Evolutionary conservation across 2,113 vertebrate species (phyloP).

Genomic region (Chaenocephalus aceratus): DNA sequence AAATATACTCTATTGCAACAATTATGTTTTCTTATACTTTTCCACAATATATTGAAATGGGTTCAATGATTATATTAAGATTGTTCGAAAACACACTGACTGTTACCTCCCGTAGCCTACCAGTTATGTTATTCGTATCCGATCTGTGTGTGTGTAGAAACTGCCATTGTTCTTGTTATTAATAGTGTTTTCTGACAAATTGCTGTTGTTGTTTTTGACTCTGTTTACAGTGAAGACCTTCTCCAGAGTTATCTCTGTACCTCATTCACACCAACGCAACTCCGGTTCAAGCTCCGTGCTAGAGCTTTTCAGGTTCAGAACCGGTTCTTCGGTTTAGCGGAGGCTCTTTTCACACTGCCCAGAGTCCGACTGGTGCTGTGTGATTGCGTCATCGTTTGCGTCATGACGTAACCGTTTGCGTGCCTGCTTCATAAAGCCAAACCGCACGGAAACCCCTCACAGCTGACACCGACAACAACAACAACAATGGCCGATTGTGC

Average conservation of each 20-base stretch:
- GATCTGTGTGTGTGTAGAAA: constrained; percentile 76
- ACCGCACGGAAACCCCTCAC: too few species aligned
- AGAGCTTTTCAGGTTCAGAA: too few species aligned
- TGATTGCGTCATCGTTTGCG: too few species aligned
- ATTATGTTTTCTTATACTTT: constrained; percentile 67
- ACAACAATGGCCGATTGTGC: too few species aligned
- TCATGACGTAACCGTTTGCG: too few species aligned
- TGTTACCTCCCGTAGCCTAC: constrained; percentile 77
- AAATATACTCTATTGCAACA: constrained; percentile 60
- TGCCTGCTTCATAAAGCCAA: too few species aligned
- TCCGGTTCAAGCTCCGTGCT: too few species aligned
- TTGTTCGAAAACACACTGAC: constrained; percentile 76
- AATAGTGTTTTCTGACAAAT: constrained; percentile 80
- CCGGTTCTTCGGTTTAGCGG: too few species aligned
- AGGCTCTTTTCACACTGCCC: too few species aligned
- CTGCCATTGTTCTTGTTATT: constrained; percentile 80
- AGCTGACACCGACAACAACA: too few species aligned
- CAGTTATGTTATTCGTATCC: constrained; percentile 33
- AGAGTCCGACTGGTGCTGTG: too few species aligned
- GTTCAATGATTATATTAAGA: constrained; percentile 62
- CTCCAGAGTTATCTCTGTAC: constrained; percentile 59
- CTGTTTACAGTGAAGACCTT: constrained; percentile 60
- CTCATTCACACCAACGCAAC: too few species aligned
- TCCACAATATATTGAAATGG: constrained; percentile 59
- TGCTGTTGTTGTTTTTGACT: constrained; percentile 77